These are phyloP conservation scores for Miniopterus natalensis DNA, from an alignment of 2,113 vertebrate species.

Conservation along the genomic window DNA sequence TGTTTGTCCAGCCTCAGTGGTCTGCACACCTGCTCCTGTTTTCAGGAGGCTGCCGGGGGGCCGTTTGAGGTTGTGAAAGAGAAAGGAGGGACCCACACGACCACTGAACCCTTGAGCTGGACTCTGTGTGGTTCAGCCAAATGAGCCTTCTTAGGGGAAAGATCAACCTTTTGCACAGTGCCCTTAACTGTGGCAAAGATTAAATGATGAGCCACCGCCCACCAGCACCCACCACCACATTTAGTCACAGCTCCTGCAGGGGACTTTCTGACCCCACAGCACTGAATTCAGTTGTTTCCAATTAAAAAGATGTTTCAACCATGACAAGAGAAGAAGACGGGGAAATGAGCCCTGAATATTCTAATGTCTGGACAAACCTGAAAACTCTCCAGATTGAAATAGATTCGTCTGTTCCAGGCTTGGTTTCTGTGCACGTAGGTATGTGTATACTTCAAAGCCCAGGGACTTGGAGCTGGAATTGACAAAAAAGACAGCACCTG, in stretches of 20 bases:
- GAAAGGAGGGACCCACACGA: neutral
- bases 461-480: neutral
- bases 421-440: neutral
- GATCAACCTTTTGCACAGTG: neutral
- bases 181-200: conserved; percentile 40
- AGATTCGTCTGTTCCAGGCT: neutral
- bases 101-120: neutral
- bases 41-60: neutral
- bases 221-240: neutral
- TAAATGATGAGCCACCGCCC: conserved; percentile 1
- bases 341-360: neutral
- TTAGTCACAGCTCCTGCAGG: neutral
- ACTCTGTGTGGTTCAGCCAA: neutral
- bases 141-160: neutral
- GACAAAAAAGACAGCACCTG: neutral
- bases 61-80: neutral
- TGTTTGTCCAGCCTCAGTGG: neutral
- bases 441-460: neutral
- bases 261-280: conserved; percentile 29
- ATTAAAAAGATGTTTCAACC: neutral
- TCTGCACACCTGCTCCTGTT: neutral
- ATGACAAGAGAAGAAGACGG: neutral
- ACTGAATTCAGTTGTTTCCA: conserved; percentile 7
- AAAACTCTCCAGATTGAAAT: neutral
- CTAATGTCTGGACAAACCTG: neutral